phyloP scores from a whole-genome alignment of 1,140 invertebrate species.

The Vanessa atalanta region DNA sequence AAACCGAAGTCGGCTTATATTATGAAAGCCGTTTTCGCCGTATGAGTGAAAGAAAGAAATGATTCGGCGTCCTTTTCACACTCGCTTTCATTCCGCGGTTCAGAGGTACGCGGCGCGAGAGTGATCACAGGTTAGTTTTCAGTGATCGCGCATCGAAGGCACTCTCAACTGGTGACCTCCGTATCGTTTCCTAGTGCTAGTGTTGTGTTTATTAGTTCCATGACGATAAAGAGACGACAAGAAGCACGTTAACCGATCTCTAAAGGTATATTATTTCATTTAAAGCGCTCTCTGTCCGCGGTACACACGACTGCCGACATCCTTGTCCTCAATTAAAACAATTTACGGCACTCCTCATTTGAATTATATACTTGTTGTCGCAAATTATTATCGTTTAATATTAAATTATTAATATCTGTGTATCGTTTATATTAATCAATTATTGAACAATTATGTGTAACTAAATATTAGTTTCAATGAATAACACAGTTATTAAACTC shows the following conservation, averaged over 20 bases:
- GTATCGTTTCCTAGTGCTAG: constrained; percentile 65
- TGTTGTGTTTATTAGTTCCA: constrained; percentile 59
- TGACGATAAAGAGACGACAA: constrained; percentile 38
- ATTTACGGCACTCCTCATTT: constrained; percentile 63
- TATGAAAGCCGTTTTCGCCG: constrained; percentile 68
- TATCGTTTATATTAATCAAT: not conserved
- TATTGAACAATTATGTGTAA: too few relatives aligned
- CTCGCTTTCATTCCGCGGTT: constrained; percentile 66
- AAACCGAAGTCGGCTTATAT: constrained; percentile 42
- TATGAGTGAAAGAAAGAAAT: constrained; percentile 72
- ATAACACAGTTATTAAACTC: too few relatives aligned
- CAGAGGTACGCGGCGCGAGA: constrained; percentile 55
- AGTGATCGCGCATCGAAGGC: constrained; percentile 68
- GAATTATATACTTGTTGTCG: constrained; percentile 51
- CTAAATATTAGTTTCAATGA: too few relatives aligned
- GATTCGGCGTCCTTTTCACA: constrained; percentile 69
- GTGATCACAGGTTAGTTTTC: constrained; percentile 68
- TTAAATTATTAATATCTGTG: not conserved
- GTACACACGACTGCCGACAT: constrained; percentile 48
- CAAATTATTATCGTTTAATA: constrained; percentile 22
- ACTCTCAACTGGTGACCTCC: constrained; percentile 68
- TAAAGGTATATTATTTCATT: constrained; percentile 41
- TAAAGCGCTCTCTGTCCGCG: constrained; percentile 23
- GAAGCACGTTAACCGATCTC: constrained; percentile 36
- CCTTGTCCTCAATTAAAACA: constrained; percentile 75